Evolutionary conservation across 64 coral and sea anemone species (phyloP).

Genomic region (Anthopleura sola): DNA sequence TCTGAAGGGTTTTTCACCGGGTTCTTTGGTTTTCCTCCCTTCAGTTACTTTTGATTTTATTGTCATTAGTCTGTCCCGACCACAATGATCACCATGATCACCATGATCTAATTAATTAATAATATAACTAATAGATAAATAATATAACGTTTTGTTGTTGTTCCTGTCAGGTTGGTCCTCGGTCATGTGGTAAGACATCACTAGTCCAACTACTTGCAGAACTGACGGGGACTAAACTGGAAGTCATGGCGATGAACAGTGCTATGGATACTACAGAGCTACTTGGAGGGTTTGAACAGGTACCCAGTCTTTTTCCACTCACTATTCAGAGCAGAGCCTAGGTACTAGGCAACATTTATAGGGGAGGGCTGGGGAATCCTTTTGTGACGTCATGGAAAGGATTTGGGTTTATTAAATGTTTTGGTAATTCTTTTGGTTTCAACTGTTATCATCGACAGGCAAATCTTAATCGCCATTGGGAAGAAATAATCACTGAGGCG

Average conservation of each 20-base stretch:
- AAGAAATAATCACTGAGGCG: conserved; percentile 22
- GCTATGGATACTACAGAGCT: conserved; percentile 97
- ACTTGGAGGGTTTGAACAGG: conserved; percentile 95
- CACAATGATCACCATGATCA: no score
- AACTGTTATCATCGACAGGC: conserved; percentile 21
- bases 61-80: no score
- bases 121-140: no score
- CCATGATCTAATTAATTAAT: no score
- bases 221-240: conserved; percentile 84
- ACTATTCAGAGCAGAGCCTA: neutral
- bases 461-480: conserved; percentile 69
- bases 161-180: conserved; percentile 80
- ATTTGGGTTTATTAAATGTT: no score
- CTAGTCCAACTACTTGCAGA: conserved; percentile 72
- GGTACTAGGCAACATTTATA: neutral
- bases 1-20: no score
- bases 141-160: neutral
- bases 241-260: conserved; percentile 97
- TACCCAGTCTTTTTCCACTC: neutral
- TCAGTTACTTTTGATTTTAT: no score
- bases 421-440: neutral
- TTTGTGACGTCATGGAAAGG: no score
- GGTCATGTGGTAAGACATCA: conserved; percentile 91
- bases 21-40: no score
- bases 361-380: neutral